A percentile compares a stretch with the other conserved stretches of the same genome.
These are phyloP conservation scores for Dromaius novaehollandiae DNA, from an alignment of 2,113 vertebrate species.

Conservation along the genomic window DNA sequence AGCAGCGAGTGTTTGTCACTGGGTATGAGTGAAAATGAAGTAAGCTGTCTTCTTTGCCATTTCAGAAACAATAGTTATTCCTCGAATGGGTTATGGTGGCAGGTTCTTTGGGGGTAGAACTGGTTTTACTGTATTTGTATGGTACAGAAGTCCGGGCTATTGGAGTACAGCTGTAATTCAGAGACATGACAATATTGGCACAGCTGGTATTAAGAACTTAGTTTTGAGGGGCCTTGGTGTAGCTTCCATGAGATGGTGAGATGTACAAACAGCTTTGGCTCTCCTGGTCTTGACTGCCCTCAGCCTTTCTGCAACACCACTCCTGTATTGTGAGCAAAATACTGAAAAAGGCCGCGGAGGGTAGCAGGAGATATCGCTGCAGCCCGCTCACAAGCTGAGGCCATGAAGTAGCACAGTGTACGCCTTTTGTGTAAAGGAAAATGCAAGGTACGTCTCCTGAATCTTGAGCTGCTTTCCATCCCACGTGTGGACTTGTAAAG, in stretches of 20 bases:
- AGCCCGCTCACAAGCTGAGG: background rate
- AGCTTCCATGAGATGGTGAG: background rate
- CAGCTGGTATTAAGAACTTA: background rate
- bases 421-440: accelerated
- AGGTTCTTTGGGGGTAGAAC: background rate
- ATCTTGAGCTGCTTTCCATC: background rate
- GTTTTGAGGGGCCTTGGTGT: background rate
- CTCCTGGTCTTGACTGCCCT: background rate
- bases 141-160: background rate
- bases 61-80: background rate
- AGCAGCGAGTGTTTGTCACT: background rate
- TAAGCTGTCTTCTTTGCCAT: background rate
- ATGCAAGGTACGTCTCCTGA: background rate
- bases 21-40: background rate
- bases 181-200: background rate
- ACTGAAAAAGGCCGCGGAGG: background rate
- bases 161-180: background rate
- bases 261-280: background rate
- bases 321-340: background rate
- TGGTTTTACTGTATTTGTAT: background rate
- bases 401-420: background rate
- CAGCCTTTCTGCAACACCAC: background rate
- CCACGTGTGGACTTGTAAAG: background rate
- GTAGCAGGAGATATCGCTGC: background rate
- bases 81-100: background rate